These are phyloP conservation scores for Slavum lentiscoides DNA, from an alignment of 2,888 invertebrate genomes.

Conservation along the genomic window DNA sequence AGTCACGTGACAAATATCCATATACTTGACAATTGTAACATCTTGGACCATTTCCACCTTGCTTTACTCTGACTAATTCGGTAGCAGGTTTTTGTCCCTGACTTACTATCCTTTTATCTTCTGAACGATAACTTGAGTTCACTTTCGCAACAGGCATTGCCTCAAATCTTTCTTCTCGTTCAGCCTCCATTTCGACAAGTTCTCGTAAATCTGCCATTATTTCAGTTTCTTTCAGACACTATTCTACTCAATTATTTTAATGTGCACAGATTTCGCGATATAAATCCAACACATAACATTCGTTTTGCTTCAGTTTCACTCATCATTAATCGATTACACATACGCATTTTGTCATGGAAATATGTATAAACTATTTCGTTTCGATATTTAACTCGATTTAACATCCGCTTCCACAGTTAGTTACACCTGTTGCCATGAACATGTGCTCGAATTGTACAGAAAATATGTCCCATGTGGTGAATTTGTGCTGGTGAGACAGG, in stretches of 20 bases:
- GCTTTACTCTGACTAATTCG: neutral
- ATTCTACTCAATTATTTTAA: neutral
- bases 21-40: neutral
- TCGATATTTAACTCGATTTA: neutral
- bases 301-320: neutral
- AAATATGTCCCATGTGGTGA: neutral
- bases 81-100: no score
- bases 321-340: neutral
- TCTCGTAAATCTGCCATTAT: no score
- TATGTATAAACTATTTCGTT: neutral
- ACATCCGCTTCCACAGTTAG: neutral
- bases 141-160: no score
- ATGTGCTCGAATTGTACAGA: neutral
- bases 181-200: no score
- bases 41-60: neutral
- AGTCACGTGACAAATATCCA: neutral
- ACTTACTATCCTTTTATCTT: no score
- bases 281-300: neutral
- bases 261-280: neutral
- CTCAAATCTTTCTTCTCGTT: no score
- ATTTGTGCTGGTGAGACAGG: neutral
- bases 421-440: neutral
- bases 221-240: no score
- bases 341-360: neutral
- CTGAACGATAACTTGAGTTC: no score